Evolutionary conservation across 2,113 vertebrate species (phyloP), one percentile per base, ranked within the genome.

Genomic region (Perccottus glenii): DNA sequence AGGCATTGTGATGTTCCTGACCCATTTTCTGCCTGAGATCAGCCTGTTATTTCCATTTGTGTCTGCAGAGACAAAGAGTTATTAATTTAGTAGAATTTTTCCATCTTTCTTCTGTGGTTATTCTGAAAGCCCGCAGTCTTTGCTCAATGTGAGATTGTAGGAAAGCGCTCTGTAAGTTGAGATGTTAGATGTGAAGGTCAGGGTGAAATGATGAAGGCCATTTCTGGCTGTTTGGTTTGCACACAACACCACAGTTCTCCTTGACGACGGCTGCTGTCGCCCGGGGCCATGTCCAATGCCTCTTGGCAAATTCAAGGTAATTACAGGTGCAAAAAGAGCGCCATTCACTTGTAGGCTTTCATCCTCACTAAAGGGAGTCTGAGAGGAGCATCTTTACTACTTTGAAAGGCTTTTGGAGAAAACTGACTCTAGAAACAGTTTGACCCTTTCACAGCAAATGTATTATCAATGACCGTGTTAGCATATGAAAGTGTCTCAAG

Each of bases 71-170:
- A 68, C 10, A 35, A 59, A 50, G 49, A 71, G 44, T 80, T 87
- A 83, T 86, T 73, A 75, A 87, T 82, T 70, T 71, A 67, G 70
- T 48, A 70, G 72, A 74, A 35, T 58, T 66, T 70, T 64, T 81
- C 53, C 51, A 44, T 70, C 56, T 73, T 80, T 75, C 59, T 77
- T 78, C 80, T 59, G 56, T 48, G 40, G 51, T 36, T 61, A 63
- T 69, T 66, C 48, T 70, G 48, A 77, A 77, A 66, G 58, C 40
- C 40, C 1, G 19, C 4, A 0, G 51, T 32, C 44, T 12, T 14
- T 36, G 66, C 43, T 60, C 42, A 67, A 64, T 74, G 64, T 47
- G 55, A 62, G 64, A 76, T 52, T 46, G n/a, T n/a, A n/a, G n/a
- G 60, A 48, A 63, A 19, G 45, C 35, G 11, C 27, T 70, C 35